Evolutionary conservation across 1,140 invertebrate genomes (phyloP), one percentile per base, ranked within the genome.

Genomic region (Macrobrachium rosenbergii): DNA sequence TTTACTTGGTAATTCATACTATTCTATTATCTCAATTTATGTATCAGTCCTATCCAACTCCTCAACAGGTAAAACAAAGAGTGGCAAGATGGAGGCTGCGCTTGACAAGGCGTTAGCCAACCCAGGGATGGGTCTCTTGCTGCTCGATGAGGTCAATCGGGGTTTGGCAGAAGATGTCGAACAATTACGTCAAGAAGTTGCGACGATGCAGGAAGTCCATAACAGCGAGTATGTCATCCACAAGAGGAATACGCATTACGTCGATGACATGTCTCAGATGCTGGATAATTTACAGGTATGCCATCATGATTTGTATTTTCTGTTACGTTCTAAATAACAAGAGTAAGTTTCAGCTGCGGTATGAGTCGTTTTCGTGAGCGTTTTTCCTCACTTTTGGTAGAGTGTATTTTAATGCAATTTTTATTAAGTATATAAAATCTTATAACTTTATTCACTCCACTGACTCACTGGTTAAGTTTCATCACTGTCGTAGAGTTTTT

Each of bases 181-280:
- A 81, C 80, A 77, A 37, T 21, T 88, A 14, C 59, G 81, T 21
- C 86, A 82, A 58, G 73, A 88, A 37, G 86, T 88, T 2, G 52
- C 86, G 23, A 43, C 21, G 17, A 23, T n/a, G 28, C 62, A 83
- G 14, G 80, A 83, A 14, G 23, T n/a, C 7, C 79, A 73, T 63
- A 78, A 82, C 37, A 37, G 19, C 28, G 72, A 82, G 67, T 58
- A 52, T 23, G 81, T 82, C 14, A 37, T 58, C 16, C 43, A 78
- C 23, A 64, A 63, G 19, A 72, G 76, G 11, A 88, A 88, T 43
- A 59, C 80, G 7, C 60, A 82, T 11, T 60, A 76, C 59, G 62
- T 83, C 12, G 59, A 62, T 28, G 80, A 88, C 28, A 88, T 88
- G 86, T 78, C 80, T 19, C 86, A 88, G 63, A 83, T 83, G 81